Percentiles rank a stretch among this genome's conserved stretches.
These are phyloP conservation scores for Oasisia sp. DNA, from an alignment of 2,888 invertebrate species.

Conservation along the genomic window DNA sequence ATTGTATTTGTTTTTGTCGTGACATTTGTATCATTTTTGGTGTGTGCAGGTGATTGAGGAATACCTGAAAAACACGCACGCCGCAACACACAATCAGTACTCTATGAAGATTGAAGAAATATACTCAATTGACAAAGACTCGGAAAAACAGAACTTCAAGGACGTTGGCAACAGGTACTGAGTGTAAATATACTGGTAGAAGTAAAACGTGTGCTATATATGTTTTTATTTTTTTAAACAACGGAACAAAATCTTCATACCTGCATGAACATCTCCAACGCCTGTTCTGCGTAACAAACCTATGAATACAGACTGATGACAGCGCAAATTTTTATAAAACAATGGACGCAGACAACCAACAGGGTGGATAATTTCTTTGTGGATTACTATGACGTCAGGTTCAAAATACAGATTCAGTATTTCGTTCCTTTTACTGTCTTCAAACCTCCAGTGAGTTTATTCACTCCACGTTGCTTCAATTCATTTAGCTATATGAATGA, in stretches of 20 bases:
- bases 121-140: constrained; percentile 62
- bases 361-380: neutral
- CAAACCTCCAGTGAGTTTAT: too few species aligned
- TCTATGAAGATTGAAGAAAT: constrained; percentile 65
- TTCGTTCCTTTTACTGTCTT: too few species aligned
- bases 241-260: too few species aligned
- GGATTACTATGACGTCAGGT: too few species aligned
- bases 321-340: neutral
- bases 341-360: neutral
- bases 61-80: constrained; percentile 67
- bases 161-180: constrained; percentile 66
- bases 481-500: too few species aligned
- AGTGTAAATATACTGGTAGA: constrained; percentile 7
- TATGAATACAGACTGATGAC: neutral
- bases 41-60: constrained; percentile 62
- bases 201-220: too few species aligned
- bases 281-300: neutral
- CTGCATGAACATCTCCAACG: neutral
- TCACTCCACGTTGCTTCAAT: too few species aligned
- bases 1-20: neutral
- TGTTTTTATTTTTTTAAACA: too few species aligned
- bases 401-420: too few species aligned
- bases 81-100: constrained; percentile 67
- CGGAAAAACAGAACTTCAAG: constrained; percentile 60
- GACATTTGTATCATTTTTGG: neutral